Evolutionary conservation across 2,113 vertebrate genomes (phyloP).

Genomic region (Panurus biarmicus): DNA sequence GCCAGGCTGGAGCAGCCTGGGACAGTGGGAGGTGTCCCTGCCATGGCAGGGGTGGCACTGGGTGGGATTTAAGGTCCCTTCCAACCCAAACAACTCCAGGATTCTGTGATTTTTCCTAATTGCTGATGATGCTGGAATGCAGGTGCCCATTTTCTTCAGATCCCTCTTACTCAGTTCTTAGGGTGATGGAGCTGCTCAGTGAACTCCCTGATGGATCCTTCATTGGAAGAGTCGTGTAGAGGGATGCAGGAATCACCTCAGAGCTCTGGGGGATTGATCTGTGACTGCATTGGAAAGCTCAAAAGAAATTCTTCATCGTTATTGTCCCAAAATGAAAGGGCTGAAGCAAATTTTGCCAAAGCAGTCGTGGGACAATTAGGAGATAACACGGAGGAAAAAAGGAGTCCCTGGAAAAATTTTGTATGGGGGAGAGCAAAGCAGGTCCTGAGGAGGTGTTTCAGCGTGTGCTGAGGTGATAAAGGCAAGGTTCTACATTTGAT

Average conservation of each 20-base stretch:
- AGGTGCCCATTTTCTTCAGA: not conserved
- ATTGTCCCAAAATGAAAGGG: not conserved
- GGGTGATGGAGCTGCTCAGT: not conserved
- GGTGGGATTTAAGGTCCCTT: not conserved
- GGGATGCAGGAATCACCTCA: not conserved
- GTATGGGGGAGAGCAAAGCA: not conserved
- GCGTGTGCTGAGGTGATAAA: not conserved
- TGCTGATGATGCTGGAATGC: not conserved
- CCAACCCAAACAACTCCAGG: not conserved
- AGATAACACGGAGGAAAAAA: rapidly evolving
- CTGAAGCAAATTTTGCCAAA: not conserved
- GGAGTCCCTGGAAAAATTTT: not conserved
- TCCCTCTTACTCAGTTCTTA: not conserved
- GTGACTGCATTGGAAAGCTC: not conserved
- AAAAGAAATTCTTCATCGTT: not conserved
- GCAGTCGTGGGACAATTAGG: not conserved
- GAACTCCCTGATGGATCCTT: not conserved
- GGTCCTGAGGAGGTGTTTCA: not conserved
- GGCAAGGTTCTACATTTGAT: not conserved
- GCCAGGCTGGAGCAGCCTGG: not conserved
- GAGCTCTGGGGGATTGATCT: not conserved
- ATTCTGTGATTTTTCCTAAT: not conserved
- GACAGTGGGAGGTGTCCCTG: not conserved
- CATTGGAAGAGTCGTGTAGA: not conserved
- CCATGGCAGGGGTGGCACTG: no score